Base-by-base conservation (phyloP, 2,113 vertebrate species). In the Corapipo altera region DNA sequence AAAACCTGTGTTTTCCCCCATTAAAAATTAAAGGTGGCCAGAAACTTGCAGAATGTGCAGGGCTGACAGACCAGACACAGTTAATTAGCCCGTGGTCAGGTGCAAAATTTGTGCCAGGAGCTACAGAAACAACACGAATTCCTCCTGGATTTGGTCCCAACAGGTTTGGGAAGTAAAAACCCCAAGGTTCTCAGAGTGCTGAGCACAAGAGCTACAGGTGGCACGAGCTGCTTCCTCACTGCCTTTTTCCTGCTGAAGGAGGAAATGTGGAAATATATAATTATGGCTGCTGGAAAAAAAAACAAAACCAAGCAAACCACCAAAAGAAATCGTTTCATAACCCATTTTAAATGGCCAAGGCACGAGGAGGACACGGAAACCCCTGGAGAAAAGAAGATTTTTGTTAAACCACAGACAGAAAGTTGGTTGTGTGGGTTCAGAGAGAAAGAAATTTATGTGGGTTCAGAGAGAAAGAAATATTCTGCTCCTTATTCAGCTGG, bases 231-330 rank as follows among this genome's bases (percentile, higher is more conserved):
- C 51, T 74, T 62, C 48, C 71, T 74, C 79, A 8, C 2, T 69
- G 39, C 8, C 44, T 3, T 0, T 43, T 22, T 69, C 35, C 59
- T 59, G 58, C 54, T 65, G 74, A 49, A 51, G 49, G 62, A 81
- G 52, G 65, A 67, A 77, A 71, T 13, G 7, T 0, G 19, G 57
- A 64, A 76, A 71, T 8, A 48, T 0, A 49, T 0, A 49, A n/a
- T 5, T 33, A 35, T 30, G 64, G 64, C 39, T 77, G 75, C 57
- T 12, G 76, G 61, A 46, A 72, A 72, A 37, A 32, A n/a, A 32
- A n/a, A 35, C 58, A 74, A 49, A 51, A 13, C 41, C 41, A 39
- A 80, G 21, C 14, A 33, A 41, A 41, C 39, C 12, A 41, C 39
- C 39, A 41, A 41, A 77, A 21, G 8, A 21, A 32, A n/a, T 6